Conservation (phyloP, 2,113 vertebrate genomes). For the Gallinago media region DNA sequence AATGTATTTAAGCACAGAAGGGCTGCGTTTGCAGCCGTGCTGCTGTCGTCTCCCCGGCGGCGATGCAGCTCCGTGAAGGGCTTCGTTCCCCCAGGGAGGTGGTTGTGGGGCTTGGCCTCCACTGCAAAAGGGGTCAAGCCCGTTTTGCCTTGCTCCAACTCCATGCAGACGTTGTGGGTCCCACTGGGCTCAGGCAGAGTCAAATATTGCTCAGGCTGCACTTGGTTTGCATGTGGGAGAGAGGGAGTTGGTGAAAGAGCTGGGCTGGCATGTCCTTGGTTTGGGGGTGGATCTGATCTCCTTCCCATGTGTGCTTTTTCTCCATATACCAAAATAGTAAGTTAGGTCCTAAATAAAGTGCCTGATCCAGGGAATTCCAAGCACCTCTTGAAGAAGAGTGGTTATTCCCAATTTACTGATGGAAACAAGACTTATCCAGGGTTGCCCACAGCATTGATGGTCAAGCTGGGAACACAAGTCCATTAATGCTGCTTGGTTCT, state of each 20-base stretch:
- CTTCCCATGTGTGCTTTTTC: not conserved
- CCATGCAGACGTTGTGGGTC: accelerated
- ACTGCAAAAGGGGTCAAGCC: not conserved
- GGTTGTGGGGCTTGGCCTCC: not conserved
- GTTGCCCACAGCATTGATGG: not conserved
- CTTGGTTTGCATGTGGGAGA: accelerated
- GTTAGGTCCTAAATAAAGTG: not conserved
- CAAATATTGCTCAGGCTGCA: accelerated
- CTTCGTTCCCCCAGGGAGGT: not conserved
- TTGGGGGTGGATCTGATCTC: not conserved
- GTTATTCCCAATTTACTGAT: not conserved
- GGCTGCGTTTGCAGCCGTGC: accelerated
- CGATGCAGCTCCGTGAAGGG: accelerated
- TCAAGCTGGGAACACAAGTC: not conserved
- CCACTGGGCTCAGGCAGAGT: not conserved
- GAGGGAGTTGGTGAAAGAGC: not conserved
- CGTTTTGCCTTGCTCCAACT: accelerated
- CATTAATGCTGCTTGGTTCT: accelerated
- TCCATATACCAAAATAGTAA: not conserved
- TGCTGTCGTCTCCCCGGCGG: not conserved
- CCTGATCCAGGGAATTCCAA: not conserved
- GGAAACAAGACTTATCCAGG: not conserved
- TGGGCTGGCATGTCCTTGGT: not conserved
- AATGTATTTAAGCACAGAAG: conserved; percentile 26
- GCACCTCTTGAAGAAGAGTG: not conserved